Evolutionary conservation across 2,113 vertebrate species (phyloP), one percentile per base, ranked within the genome.

Genomic region (Apodemus sylvaticus): DNA sequence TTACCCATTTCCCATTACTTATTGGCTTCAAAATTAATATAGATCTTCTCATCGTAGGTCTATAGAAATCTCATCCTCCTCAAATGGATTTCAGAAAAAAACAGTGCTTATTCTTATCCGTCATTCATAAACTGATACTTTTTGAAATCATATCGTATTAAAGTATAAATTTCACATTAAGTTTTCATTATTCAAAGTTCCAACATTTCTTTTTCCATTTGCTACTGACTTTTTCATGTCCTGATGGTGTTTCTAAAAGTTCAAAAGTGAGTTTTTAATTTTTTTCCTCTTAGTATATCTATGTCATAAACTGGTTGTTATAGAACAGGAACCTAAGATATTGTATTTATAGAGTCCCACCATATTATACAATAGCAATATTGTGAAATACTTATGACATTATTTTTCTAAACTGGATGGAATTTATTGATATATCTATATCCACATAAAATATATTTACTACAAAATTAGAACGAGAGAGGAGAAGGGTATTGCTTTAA

Each of bases 11-110:
- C 12, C 94, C 90, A 95, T 60, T 90, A 97, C 93, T 83, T 96
- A 92, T 42, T 20, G n/a, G n/a, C 68, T 92, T 93, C 26, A 93
- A 93, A 97, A 97, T 96, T 95, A 96, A 79, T 97, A 97, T 87
- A 31, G 64, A 98, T 97, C 19, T 94, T 90, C 53, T 78, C 96
- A 3, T 0, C 5, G 24, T 77, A 77, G 20, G 51, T 74, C 73
- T 96, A 8, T 77, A 89, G 83, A 73, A 17, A 95, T 93, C 90
- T 96, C 10, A 97, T 97, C 87, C 48, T 93, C 45, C 74, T 93
- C 53, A 95, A 91, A 95, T 96, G 91, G 97, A 93, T 88, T 81
- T 58, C 11, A 42, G 55, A 87, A 14, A 55, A 55, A 78, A 8
- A n/a, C 93, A 24, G 22, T 66, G 20, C 60, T 83, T 95, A 71